These are phyloP conservation scores for Vidua chalybeata DNA, from an alignment of 2,113 vertebrate genomes.

Conservation along the genomic window DNA sequence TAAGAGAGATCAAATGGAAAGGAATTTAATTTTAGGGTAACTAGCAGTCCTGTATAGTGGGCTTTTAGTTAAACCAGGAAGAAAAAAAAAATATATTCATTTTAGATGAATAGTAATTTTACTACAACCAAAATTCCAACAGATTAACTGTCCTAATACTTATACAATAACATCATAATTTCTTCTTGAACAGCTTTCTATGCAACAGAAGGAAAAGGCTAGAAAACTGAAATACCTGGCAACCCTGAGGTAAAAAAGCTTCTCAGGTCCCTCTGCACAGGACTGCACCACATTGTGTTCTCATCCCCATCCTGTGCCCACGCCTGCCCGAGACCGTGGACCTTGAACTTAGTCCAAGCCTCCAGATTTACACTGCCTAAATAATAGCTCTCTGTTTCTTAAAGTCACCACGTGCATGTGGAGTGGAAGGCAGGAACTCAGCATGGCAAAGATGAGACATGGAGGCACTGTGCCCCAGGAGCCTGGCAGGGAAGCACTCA, in stretches of 20 bases:
- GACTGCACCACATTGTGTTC: not conserved
- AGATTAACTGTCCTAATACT: not conserved
- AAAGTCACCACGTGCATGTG: accelerated
- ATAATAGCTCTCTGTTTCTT: not conserved
- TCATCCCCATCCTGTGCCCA: not conserved
- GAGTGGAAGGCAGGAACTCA: not conserved
- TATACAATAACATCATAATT: not conserved
- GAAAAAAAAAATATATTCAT: not conserved
- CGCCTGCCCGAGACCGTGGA: not conserved
- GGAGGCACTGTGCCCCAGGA: not conserved
- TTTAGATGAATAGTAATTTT: not conserved
- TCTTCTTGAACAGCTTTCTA: not conserved
- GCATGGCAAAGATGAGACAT: accelerated
- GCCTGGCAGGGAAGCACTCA: not conserved
- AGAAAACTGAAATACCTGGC: not conserved
- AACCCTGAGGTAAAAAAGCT: not conserved
- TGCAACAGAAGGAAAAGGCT: not conserved
- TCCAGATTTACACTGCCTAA: not conserved
- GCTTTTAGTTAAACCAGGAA: not conserved
- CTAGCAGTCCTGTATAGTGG: accelerated
- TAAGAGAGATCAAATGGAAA: not conserved
- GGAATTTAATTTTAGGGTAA: not conserved
- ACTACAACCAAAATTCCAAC: not conserved
- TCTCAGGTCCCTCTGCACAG: not conserved
- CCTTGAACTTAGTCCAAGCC: not conserved